These are phyloP conservation scores for Drosophila antonietae DNA, from an alignment of 2,888 invertebrate genomes.

Conservation along the genomic window DNA sequence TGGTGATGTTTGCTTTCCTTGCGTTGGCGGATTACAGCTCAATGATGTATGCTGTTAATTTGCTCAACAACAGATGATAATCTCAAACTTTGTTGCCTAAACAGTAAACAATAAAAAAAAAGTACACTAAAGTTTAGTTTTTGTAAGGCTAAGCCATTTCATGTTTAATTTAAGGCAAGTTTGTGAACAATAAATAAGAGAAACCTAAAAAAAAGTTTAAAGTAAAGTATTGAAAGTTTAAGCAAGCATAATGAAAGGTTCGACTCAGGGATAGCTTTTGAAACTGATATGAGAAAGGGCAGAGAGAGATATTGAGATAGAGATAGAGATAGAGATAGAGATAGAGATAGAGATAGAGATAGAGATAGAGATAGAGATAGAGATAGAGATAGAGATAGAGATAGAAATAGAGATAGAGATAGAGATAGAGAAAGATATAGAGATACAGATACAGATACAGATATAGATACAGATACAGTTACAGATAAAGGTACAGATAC, in stretches of 20 bases:
- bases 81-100: not conserved
- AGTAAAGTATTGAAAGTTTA: not conserved
- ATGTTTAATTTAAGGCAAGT: constrained; percentile 9
- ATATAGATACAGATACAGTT: too few relatives aligned
- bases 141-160: not conserved
- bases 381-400: too few relatives aligned
- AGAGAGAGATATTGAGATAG: too few relatives aligned
- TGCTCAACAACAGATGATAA: constrained; percentile 49
- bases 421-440: too few relatives aligned
- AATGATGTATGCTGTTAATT: constrained; percentile 69
- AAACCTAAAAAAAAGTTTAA: not conserved
- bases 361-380: too few relatives aligned
- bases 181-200: not conserved
- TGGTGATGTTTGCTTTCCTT: constrained; percentile 17
- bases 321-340: too few relatives aligned
- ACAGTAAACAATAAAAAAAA: not conserved
- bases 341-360: too few relatives aligned
- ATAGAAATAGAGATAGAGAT: too few relatives aligned
- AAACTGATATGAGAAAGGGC: not conserved
- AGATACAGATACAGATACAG: too few relatives aligned
- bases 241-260: not conserved
- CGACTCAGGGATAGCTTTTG: not conserved
- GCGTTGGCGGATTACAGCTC: constrained; percentile 44
- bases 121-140: constrained; percentile 11
- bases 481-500: too few relatives aligned